Evolutionary conservation across 2,888 invertebrate genomes (phyloP), one percentile per base, ranked within the genome.

Genomic region (Chymomyza amoena): DNA sequence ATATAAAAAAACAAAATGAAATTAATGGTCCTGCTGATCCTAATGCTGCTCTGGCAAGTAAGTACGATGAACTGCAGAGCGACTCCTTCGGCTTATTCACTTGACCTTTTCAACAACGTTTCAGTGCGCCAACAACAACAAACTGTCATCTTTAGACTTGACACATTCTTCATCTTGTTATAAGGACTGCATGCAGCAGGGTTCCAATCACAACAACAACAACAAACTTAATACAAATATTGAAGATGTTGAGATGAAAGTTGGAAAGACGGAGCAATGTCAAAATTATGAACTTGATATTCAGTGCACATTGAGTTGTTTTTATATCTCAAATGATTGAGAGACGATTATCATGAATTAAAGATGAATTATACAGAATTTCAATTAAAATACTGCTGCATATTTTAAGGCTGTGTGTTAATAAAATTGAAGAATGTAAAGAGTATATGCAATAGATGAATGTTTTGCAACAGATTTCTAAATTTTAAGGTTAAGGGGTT

Each of bases 11-110:
- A 68, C 69, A 85, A 82, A 78, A 85, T 75, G 68, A 85, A 85
- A 87, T 87, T 87, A 74, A 72, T 72, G 39, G 56, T 65, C 79
- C 74, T 76, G 69, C 72, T 84, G 66, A 79, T 61, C 60, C 16
- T 61, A 45, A 66, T 70, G 66, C 54, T 77, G 64, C 61, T 72
- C 56, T 64, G 64, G 54, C 70, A 36, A 51, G n/a, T 13, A 64
- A 28, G 63, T 65, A 16, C 50, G 64, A 54, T 54, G 20, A 54
- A 16, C 36, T 61, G 7, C 16, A 16, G 13, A n/a, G n/a, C n/a
- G n/a, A 6, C 15, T 45, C 4, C 1, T 4, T 45, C n/a, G 39
- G 39, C 39, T 45, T 45, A 45, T 10, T 13, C 13, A 13, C 39
- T 45, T 45, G 39, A 45, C 39, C 39, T 45, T 45, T 45, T 45